Percentiles rank a stretch among this genome's conserved stretches.
Conservation (phyloP, 92 coral and sea anemone genomes). For the Parazoanthus darwini region DNA sequence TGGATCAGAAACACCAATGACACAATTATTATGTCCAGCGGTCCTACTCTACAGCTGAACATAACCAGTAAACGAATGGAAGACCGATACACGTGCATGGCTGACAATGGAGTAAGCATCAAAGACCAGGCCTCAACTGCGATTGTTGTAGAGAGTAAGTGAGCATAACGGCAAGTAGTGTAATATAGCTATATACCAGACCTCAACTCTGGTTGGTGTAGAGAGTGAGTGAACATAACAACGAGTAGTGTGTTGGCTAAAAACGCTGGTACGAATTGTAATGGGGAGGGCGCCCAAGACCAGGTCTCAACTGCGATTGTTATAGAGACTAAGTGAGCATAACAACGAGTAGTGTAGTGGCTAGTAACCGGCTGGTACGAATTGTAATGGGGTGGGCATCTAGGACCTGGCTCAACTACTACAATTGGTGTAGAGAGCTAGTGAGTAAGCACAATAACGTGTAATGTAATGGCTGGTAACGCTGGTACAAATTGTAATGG, state of each 20-base stretch:
- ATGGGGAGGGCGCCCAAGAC: too few species aligned
- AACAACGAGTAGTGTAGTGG: too few species aligned
- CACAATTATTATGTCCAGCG: background rate
- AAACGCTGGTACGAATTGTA: too few species aligned
- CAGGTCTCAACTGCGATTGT: too few species aligned
- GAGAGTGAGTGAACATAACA: background rate
- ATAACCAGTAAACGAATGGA: slow-evolving; percentile 24
- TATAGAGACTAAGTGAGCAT: background rate
- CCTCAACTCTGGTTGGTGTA: too few species aligned
- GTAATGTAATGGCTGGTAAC: background rate
- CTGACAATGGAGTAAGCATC: background rate
- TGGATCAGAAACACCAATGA: background rate
- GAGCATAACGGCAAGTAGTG: too few species aligned
- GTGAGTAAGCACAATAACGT: too few species aligned
- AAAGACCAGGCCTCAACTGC: background rate
- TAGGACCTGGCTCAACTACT: too few species aligned
- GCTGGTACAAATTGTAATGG: background rate
- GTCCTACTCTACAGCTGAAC: background rate
- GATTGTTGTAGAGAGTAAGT: slow-evolving; percentile 1
- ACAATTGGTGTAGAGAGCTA: too few species aligned
- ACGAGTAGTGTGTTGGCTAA: too few species aligned
- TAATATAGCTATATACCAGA: background rate
- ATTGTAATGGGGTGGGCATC: too few species aligned
- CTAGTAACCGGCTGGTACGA: too few species aligned
- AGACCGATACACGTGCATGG: background rate